Evolutionary conservation across 2,888 invertebrate genomes (phyloP).

Genomic region (Odontocolon sp.): DNA sequence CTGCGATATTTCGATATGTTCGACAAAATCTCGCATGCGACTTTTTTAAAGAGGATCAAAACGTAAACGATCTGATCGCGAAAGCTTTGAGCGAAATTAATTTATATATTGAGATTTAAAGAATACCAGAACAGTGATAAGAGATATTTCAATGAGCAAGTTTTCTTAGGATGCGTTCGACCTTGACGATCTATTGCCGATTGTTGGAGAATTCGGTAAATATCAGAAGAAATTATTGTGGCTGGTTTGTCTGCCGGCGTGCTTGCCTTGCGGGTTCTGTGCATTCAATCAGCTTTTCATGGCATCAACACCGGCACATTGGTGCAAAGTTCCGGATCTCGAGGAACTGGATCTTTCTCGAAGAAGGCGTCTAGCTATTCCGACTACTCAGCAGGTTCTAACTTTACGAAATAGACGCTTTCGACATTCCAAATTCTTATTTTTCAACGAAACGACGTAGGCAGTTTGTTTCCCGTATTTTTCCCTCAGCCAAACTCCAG

Average conservation of each 20-base stretch:
- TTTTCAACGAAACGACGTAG: too few species aligned
- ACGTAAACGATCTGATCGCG: too few species aligned
- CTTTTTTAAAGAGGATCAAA: too few species aligned
- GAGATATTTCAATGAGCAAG: constrained; percentile 14
- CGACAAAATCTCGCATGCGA: too few species aligned
- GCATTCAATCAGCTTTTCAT: constrained; percentile 97
- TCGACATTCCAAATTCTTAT: not conserved
- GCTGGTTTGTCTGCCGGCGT: constrained; percentile 93
- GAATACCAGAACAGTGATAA: too few species aligned
- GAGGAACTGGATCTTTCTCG: constrained; percentile 74
- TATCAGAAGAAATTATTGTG: constrained; percentile 93
- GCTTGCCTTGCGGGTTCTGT: constrained; percentile 94
- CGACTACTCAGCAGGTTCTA: constrained; percentile 76
- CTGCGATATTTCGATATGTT: too few species aligned
- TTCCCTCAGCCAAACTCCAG: too few species aligned
- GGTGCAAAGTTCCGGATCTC: constrained; percentile 90
- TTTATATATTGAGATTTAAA: too few species aligned
- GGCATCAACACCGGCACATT: constrained; percentile 93
- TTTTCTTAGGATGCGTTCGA: constrained; percentile 84
- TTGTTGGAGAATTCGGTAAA: constrained; percentile 93
- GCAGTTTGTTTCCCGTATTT: too few species aligned
- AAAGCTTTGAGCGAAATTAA: too few species aligned
- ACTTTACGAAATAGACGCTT: constrained; percentile 12
- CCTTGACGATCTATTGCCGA: constrained; percentile 91
- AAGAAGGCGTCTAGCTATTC: constrained; percentile 86